Evolutionary conservation across 2,888 invertebrate species (phyloP).

Genomic region (Caenorhabditis panamensis): DNA sequence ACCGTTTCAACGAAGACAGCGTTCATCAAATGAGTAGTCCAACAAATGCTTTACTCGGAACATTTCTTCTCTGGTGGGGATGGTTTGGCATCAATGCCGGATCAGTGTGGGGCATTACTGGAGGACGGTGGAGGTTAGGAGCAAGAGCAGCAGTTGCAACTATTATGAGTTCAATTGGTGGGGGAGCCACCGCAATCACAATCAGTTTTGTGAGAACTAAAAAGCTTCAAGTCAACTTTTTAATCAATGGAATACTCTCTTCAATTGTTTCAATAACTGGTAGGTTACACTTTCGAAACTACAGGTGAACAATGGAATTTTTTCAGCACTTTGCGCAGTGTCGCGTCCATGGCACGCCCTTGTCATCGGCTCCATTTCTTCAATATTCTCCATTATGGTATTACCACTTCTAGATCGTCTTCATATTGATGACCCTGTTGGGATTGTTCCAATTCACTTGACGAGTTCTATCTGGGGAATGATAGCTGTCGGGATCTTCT

Average conservation of each 20-base stretch:
- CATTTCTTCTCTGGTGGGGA: constrained; percentile 78
- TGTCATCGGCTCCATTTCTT: constrained; percentile 72
- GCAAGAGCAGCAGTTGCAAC: constrained; percentile 76
- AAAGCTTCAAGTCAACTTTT: constrained; percentile 72
- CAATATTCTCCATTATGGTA: constrained; percentile 70
- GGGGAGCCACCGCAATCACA: constrained; percentile 77
- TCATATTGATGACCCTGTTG: constrained; percentile 74
- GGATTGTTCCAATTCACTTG: constrained; percentile 75
- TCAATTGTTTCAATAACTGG: constrained; percentile 75
- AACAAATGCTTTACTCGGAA: constrained; percentile 77
- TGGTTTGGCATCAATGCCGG: constrained; percentile 78
- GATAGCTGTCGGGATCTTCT: constrained; percentile 82
- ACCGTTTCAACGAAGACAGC: constrained; percentile 73
- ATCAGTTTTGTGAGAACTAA: constrained; percentile 72
- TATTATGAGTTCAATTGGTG: constrained; percentile 77
- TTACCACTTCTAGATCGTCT: constrained; percentile 72
- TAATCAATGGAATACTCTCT: constrained; percentile 75
- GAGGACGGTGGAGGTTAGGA: constrained; percentile 73
- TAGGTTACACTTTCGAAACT: constrained; percentile 16
- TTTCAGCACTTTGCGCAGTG: constrained; percentile 73
- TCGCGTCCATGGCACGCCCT: constrained; percentile 76
- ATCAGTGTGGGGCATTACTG: constrained; percentile 75
- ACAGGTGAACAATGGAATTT: neutral
- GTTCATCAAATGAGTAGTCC: constrained; percentile 76
- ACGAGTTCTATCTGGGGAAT: constrained; percentile 81